phyloP scores from a whole-genome alignment of 2,888 invertebrate species.

The Euspilapteryx auroguttella region DNA sequence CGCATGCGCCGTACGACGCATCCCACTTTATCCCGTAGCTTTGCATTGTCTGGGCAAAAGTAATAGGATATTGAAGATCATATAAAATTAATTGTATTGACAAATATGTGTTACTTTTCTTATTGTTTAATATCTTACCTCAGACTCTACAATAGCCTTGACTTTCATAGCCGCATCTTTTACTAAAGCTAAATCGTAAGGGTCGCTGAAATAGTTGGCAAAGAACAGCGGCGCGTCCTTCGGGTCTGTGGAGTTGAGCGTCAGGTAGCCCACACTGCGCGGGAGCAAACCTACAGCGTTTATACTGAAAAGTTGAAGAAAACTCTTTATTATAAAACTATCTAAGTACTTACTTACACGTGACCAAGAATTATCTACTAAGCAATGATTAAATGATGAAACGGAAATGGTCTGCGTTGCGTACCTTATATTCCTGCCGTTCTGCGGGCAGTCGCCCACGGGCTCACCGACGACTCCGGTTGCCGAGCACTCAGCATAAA shows the following conservation, averaged over 20 bases:
- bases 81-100: background rate
- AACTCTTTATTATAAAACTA: too few species aligned
- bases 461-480: background rate
- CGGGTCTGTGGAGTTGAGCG: conserved; percentile 26
- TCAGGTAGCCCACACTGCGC: conserved; percentile 24
- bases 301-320: too few species aligned
- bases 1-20: conserved; percentile 25
- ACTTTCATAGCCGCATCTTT: conserved; percentile 22
- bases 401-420: too few species aligned
- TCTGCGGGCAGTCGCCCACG: background rate
- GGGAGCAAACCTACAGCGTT: conserved; percentile 26
- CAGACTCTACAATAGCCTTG: conserved; percentile 17
- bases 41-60: conserved; percentile 14
- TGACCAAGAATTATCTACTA: too few species aligned
- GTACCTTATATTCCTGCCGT: background rate
- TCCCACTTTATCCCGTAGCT: conserved; percentile 25
- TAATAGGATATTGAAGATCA: too few species aligned
- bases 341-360: too few species aligned
- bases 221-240: conserved; percentile 20
- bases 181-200: conserved; percentile 25
- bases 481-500: conserved; percentile 49
- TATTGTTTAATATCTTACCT: conserved; percentile 16
- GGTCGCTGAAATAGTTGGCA: conserved; percentile 25
- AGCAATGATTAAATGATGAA: too few species aligned
- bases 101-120: too few species aligned